These are phyloP conservation scores for Hypanus sabinus DNA, from an alignment of 2,113 vertebrate species.

Conservation along the genomic window DNA sequence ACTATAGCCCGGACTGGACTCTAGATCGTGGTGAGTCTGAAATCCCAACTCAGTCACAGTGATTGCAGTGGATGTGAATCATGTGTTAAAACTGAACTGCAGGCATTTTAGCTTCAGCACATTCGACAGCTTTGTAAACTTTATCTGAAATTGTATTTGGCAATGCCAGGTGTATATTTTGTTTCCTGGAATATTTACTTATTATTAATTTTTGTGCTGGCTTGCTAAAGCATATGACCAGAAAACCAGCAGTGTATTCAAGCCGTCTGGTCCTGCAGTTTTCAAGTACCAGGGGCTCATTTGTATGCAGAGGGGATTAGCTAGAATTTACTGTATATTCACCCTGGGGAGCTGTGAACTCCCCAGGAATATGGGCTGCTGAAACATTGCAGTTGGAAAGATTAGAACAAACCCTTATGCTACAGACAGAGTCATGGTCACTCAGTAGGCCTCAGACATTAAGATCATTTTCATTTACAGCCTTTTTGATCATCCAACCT, in stretches of 20 bases:
- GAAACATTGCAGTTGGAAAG: constrained; percentile 70
- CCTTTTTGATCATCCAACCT: constrained; percentile 76
- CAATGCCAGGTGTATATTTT: neutral
- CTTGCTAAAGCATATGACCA: constrained; percentile 33
- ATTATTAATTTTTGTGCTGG: constrained; percentile 13
- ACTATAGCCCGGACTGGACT: constrained; percentile 71
- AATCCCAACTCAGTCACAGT: constrained; percentile 73
- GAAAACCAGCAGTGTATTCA: constrained; percentile 37
- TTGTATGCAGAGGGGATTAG: constrained; percentile 90
- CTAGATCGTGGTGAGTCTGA: constrained; percentile 74
- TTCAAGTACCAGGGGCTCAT: constrained; percentile 64
- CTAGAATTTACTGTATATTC: constrained; percentile 82
- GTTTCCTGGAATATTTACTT: neutral
- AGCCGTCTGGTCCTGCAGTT: constrained; percentile 38
- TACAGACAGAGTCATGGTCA: constrained; percentile 60
- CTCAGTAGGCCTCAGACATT: constrained; percentile 61
- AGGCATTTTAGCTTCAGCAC: constrained; percentile 57
- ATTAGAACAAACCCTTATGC: constrained; percentile 73
- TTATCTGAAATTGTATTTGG: constrained; percentile 26
- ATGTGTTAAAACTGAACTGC: constrained; percentile 63
- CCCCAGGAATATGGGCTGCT: constrained; percentile 70
- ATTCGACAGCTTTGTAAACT: constrained; percentile 41
- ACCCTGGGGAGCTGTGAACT: constrained; percentile 67
- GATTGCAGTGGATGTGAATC: constrained; percentile 71
- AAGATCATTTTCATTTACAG: constrained; percentile 72